Percentiles rank a stretch among this genome's conserved stretches.
Conservation (phyloP, 2,113 vertebrate genomes). For the Peromyscus californicus region DNA sequence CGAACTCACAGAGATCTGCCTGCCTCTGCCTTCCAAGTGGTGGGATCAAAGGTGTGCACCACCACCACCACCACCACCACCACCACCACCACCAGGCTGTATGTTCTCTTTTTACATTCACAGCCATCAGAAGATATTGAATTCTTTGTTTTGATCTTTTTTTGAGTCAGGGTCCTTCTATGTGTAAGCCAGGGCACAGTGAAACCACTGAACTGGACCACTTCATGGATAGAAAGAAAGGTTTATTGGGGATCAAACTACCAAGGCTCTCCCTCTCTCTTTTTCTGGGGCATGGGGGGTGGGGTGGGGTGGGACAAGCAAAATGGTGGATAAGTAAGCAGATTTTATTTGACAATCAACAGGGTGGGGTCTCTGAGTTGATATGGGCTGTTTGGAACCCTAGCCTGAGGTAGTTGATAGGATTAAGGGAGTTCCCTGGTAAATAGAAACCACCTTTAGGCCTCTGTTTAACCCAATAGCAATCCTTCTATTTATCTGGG, state of each 20-base stretch:
- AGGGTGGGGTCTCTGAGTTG: not conserved
- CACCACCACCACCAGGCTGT: too few species aligned
- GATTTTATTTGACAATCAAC: not conserved
- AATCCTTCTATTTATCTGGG: not conserved
- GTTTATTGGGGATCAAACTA: not conserved
- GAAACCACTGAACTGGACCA: not conserved
- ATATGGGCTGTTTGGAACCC: not conserved
- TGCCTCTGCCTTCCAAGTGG: not conserved
- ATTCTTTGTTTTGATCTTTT: not conserved
- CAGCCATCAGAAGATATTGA: not conserved
- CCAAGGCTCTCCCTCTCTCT: not conserved
- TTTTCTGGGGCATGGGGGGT: too few species aligned
- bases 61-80: too few species aligned
- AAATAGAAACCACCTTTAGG: not conserved
- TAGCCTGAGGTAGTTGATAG: not conserved
- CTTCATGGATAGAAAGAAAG: not conserved
- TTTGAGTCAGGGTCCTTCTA: not conserved
- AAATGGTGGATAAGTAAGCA: not conserved
- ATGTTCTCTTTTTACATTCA: too few species aligned
- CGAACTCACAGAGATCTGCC: not conserved
- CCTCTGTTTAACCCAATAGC: not conserved
- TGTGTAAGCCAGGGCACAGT: not conserved
- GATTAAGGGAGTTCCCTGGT: not conserved
- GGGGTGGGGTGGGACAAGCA: too few species aligned
- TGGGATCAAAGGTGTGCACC: too few species aligned